Base-by-base conservation (phyloP, 2,888 invertebrate genomes). In the Saturnia japonica region DNA sequence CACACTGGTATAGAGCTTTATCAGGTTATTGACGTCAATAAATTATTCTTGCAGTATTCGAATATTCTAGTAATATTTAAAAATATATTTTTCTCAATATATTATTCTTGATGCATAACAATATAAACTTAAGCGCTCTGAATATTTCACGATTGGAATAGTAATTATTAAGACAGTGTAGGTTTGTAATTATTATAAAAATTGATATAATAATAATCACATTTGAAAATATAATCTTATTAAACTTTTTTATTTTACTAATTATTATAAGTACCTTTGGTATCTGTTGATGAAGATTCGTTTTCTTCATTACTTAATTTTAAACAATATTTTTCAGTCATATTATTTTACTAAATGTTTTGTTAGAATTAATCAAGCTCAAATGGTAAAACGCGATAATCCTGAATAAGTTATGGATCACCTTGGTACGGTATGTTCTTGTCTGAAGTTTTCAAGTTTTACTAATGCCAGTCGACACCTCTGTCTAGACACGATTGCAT, bases 11-110 rank as follows among this genome's bases (percentile, higher is more conserved):
- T 83, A 82, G 83, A 85, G 77, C 79, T 84, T 12, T 86, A 88
- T 88, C 89, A 87, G 87, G 85, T 88, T 87, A 88, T 88, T 91
- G 91, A 91, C 90, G 90, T 91, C 89, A 60, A 12, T 11, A 11
- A 28, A 14, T 14, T 3, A 28, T 14, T 60, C 14, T 25, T 60
- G 8, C 14, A 12, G 57, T 60, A 28, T 57, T 4, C 25, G 14
- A 60, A 25, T 28, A 60, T 60, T 28, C 14, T 14, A 60, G 28
- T 60, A 60, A 60, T 54, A 54, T 54, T 22, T 7, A 54, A n/a
- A 22, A 54, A 54, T 1, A 54, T 19, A 22, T 11, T 22, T 12
- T 54, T 22, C n/a, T n/a, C 22, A 54, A 54, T 60, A 28, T 60
- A 1, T 3, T 6, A 28, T 28, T 60, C 14, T 11, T 12, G 25